Percentiles rank a stretch among this genome's conserved stretches.
Evolutionary conservation across 2,113 vertebrate species (phyloP).

Genomic region (Siniperca chuatsi): DNA sequence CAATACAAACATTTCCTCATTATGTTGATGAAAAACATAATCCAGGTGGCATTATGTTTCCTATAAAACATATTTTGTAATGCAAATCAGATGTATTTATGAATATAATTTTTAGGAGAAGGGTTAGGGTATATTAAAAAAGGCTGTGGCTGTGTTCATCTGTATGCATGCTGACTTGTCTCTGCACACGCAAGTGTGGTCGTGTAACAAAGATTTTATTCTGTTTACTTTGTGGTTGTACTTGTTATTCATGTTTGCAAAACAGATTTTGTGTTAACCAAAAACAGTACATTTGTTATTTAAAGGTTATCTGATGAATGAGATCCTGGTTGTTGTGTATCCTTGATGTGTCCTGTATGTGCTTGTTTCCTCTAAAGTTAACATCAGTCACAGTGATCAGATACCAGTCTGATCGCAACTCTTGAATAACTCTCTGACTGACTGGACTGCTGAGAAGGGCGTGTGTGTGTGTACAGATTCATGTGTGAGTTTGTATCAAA

Average conservation of each 20-base stretch:
- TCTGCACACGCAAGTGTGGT: not conserved
- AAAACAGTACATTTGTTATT: not conserved
- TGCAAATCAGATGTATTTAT: not conserved
- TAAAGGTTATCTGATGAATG: not conserved
- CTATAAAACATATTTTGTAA: not conserved
- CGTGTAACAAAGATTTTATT: not conserved
- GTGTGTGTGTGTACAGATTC: not conserved
- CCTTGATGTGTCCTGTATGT: not conserved
- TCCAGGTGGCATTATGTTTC: not conserved
- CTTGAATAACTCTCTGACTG: not conserved
- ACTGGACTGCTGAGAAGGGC: conserved; percentile 15
- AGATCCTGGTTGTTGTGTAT: not conserved
- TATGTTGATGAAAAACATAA: not conserved
- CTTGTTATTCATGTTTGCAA: not conserved
- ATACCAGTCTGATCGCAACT: conserved; percentile 14
- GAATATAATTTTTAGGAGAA: not conserved
- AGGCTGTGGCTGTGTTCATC: not conserved
- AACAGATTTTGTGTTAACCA: not conserved
- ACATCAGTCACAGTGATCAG: conserved; percentile 40
- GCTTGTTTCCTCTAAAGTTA: conserved; percentile 7
- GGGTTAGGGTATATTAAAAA: not conserved
- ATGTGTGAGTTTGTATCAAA: conserved; percentile 24
- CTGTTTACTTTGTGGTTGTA: not conserved
- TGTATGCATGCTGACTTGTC: not conserved
- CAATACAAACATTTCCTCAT: not conserved